Base-by-base conservation (phyloP, 2,797 vertebrate species). In the Sphenodon punctatus region DNA sequence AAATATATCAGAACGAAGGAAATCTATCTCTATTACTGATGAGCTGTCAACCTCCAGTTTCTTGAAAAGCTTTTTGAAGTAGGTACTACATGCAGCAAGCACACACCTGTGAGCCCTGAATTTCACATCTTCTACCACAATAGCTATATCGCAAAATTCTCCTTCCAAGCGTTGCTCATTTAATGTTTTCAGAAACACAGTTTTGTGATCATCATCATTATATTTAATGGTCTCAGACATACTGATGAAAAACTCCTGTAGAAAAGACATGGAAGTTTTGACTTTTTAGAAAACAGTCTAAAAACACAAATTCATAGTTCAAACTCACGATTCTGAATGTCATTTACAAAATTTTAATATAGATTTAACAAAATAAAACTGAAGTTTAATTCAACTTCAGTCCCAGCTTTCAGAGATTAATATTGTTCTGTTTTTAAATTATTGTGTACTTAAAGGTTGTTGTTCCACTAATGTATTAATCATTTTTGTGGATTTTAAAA, bases 161-260 rank as follows among this genome's bases (percentile, higher is more conserved):
- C 98, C 98, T 89, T 99, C 98, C 94, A 99, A 95, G 80, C 98
- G 96, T 84, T 99, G 98, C 55, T 99, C 98, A 67, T 99, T 99
- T 61, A 99, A 91, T 79, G 98, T 98, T 96, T 98, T 98, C 95
- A 99, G 95, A 88, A 99, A 98, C 78, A 98, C 97, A 87, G 97
- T 98, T 96, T 98, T 98, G 95, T 99, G 98, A 95, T 98, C 98
- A 42, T 98, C 98, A 77, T 99, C 98, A 96, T 98, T 97, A 71
- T 99, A 99, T 89, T 98, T 98, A 94, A 99, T 95, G 91, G 98
- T 97, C 96, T 99, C 98, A 95, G 97, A 98, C 98, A 99, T 99
- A 96, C 95, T 95, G 97, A 96, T 95, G 94, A 97, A 96, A 97
- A 96, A 97, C 95, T 96, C 96, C 96, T 96, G 84, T 9, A 83